Evolutionary conservation across 2,113 vertebrate species (phyloP), one percentile per base, ranked within the genome.

Genomic region (Alethe diademata): DNA sequence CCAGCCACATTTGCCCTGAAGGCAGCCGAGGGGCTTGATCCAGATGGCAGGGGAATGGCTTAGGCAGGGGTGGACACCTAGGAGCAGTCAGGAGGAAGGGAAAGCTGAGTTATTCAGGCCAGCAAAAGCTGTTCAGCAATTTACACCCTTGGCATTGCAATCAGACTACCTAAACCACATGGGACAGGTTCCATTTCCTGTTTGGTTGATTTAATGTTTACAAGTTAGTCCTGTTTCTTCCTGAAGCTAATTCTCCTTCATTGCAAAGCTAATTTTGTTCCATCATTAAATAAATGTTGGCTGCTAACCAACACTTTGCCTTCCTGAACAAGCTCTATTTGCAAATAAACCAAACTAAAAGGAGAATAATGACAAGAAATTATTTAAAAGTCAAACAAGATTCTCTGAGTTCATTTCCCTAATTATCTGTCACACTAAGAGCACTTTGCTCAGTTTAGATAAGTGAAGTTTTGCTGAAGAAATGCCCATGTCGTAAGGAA

Each of bases 281-380:
- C 88, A 50, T 94, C 92, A 96, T 94, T 91, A 95, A 94, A 95
- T 65, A 71, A 80, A 29, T 24, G 51, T n/a, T 95, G 90, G 69
- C 92, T 72, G 48, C 50, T 88, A 71, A 83, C 92, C 72, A 84
- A 73, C 87, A 23, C 65, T 92, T 80, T 29, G 83, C 79, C 58
- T 81, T 88, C 79, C 76, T 53, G 56, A 84, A 84, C 72, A 71
- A 88, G 69, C 31, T 88, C 48, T 64, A 56, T 65, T 80, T 88
- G 75, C 90, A 94, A 91, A 62, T n/a, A 67, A 78, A 71, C 35
- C 1, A 1, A 86, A 92, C 71, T 67, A 76, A 79, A 80, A 78
- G 47, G 29, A 31, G 33, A 58, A 79, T 9, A 48, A 88, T 48
- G 23, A 73, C 4, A 23, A 92, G 33, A 74, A 90, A 67, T 66